These are phyloP conservation scores for Gisinianus flammeolus DNA, from an alignment of 2,888 invertebrate species.

Conservation along the genomic window DNA sequence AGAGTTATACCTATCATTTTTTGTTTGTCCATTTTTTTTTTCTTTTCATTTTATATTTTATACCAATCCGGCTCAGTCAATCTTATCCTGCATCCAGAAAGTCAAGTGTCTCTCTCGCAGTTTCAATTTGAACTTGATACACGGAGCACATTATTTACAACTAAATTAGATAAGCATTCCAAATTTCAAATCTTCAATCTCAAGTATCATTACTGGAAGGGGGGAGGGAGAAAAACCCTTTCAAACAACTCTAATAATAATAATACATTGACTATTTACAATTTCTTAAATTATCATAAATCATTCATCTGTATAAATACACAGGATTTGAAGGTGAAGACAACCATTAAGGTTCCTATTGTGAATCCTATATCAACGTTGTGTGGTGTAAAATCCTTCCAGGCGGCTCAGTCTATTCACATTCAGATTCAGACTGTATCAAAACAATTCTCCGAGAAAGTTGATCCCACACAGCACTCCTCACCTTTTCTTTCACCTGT, in stretches of 20 bases:
- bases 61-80: not conserved
- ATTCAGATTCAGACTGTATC: no score
- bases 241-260: not conserved
- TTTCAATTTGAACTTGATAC: not conserved
- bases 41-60: not conserved
- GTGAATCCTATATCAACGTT: no score
- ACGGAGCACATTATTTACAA: not conserved
- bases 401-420: no score
- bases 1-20: not conserved
- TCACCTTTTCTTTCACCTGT: no score
- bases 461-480: no score
- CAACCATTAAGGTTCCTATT: no score
- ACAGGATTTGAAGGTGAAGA: no score
- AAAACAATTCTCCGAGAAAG: no score
- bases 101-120: not conserved
- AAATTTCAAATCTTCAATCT: not conserved
- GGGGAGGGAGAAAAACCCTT: not conserved
- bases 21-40: not conserved
- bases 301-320: no score
- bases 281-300: not conserved
- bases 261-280: not conserved
- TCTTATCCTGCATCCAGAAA: not conserved
- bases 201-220: not conserved
- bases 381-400: no score
- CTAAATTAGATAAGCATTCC: not conserved